A percentile compares a stretch with the other conserved stretches of the same genome.
These are phyloP conservation scores for Bombus haemorrhoidalis DNA, from an alignment of 1,140 invertebrate genomes.

Conservation along the genomic window DNA sequence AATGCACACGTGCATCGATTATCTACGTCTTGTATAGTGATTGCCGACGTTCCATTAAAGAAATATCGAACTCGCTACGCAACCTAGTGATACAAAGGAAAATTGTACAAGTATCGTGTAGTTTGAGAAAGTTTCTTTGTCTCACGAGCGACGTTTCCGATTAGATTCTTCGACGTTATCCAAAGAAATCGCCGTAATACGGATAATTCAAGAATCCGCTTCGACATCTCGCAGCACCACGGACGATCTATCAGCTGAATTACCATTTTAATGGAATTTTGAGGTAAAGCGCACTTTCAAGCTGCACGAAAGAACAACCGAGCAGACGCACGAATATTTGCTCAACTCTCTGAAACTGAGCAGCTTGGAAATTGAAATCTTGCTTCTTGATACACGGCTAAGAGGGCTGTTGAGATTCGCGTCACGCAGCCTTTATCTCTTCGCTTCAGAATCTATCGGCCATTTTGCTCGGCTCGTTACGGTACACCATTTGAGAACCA, in stretches of 20 bases:
- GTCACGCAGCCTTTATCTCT: conserved; percentile 8
- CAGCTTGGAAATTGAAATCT: not conserved
- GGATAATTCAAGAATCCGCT: not conserved
- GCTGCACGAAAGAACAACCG: not conserved
- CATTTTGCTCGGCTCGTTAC: not conserved
- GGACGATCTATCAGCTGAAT: not conserved
- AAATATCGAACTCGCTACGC: no score
- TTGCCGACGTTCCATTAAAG: no score
- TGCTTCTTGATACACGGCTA: no score
- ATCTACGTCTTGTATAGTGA: no score
- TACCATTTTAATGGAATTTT: not conserved
- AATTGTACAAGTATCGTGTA: no score
- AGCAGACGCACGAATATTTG: not conserved
- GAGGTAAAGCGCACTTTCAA: not conserved
- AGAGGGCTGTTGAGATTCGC: not conserved
- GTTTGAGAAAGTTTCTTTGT: no score
- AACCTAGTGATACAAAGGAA: no score
- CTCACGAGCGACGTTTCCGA: no score
- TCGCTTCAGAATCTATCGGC: not conserved
- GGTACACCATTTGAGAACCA: conserved; percentile 56
- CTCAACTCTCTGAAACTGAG: not conserved
- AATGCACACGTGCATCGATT: no score
- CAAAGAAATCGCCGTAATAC: not conserved
- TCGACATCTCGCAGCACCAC: not conserved
- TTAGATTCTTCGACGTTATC: no score